Conservation (phyloP, 2,113 vertebrate genomes). For the Sarotherodon lohbergeri region DNA sequence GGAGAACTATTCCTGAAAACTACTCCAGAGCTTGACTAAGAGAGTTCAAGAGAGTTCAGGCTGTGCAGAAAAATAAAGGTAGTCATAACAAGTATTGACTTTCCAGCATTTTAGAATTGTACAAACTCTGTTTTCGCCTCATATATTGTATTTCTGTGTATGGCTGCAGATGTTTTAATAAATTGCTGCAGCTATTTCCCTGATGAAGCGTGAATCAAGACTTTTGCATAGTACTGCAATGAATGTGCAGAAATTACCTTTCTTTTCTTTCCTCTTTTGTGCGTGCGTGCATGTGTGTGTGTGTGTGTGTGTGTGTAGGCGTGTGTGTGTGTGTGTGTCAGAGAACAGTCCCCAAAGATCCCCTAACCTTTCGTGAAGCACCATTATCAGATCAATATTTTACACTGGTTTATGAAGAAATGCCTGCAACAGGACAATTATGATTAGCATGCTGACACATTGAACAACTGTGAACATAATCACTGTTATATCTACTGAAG, state of each 20-base stretch:
- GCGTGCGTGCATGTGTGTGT: accelerated
- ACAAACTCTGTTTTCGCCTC: background rate
- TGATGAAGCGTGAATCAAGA: background rate
- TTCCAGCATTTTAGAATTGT: background rate
- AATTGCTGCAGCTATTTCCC: background rate
- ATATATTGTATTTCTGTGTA: background rate
- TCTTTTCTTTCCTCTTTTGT: background rate
- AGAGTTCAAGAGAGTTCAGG: background rate
- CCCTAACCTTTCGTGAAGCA: background rate
- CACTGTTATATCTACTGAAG: background rate
- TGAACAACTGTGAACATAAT: background rate
- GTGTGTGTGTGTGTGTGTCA: background rate
- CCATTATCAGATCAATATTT: background rate
- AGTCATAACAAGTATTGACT: background rate
- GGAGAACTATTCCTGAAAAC: background rate
- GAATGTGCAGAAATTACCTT: background rate
- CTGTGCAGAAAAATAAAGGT: background rate
- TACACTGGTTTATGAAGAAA: background rate
- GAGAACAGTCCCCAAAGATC: background rate
- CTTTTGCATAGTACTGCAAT: background rate
- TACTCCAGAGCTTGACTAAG: background rate
- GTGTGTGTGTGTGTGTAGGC: background rate
- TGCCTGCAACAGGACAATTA: background rate
- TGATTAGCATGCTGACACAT: background rate
- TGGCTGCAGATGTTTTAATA: background rate